Base-by-base conservation (phyloP, 2,888 invertebrate species). In the Endotricha flammealis region DNA sequence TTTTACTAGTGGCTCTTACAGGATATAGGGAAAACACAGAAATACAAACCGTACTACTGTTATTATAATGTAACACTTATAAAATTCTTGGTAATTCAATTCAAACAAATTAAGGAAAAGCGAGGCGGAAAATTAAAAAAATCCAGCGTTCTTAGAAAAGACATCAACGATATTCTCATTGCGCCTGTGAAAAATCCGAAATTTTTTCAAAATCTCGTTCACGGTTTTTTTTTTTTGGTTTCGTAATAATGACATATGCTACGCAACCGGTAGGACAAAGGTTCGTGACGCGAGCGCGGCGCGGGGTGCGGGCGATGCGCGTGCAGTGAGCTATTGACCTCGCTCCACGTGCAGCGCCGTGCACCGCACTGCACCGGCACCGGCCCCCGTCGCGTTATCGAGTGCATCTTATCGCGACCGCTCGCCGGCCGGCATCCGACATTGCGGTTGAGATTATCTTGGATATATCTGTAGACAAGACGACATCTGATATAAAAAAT, bases 261-360 rank as follows among this genome's bases (percentile, higher is more conserved):
- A 27, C 11, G 35, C 5, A 23, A 20, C 14, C 35, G 12, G 29
- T 35, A 29, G 41, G 50, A 64, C 57, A 59, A 57, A 63, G 64
- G 52, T 53, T 47, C 48, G 41, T 42, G 48, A n/a, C n/a, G 48
- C 51, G 49, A 38, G 49, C 42, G 45, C 41, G 42, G 10, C 39
- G 52, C 46, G 48, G 47, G 44, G 44, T 44, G 48, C 44, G 44
- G 41, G 47, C 46, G 53, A 17, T 43, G 54, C 57, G 62, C 58
- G 59, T 60, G 65, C 57, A 63, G 49, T 50, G 60, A 71, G 78
- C 62, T 77, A 72, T 74, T 76, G 79, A 79, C 74, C 77, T 64
- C 67, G 42, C 59, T 64, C 53, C 75, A 74, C 72, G 74, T 72
- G 77, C 60, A 57, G 42, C 46, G 48, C 49, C 45, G 41, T 39